Evolutionary conservation across 1,140 invertebrate species (phyloP), one percentile per base, ranked within the genome.

Genomic region (Oncopodura yosiiana): DNA sequence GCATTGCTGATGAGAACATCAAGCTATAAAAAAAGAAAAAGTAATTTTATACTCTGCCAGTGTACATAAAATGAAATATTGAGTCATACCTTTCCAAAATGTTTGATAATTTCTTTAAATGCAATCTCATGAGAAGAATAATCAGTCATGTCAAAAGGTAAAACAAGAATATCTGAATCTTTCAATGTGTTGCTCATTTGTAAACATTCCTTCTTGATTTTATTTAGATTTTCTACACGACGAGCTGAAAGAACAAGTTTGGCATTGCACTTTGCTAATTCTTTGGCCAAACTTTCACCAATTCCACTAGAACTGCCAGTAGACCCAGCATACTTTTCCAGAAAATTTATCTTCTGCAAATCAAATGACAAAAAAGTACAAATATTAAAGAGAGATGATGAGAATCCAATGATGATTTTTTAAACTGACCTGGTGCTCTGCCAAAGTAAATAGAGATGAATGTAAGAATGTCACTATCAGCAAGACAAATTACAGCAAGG

Each of bases 291-390:
- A 57, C 78, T 68, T 72, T 88, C 84, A 12, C 90, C 90, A 63
- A 93, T 91, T 19, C 90, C 89, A 73, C 84, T 87, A 0, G 87
- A 92, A 11, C 87, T 85, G 36, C 90, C 88, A 2, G 85, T 90
- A n/a, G 62, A 94, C 84, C 83, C 88, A 93, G 1, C 89, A 79
- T 4, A 91, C 85, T 72, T 89, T 82, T 0, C 78, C 81, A 56
- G 74, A 71, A 37, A 88, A 56, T 44, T 38, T 50, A 5, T 57
- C 44, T 3, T 19, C 56, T 61, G 19, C n/a, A n/a, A 26, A 32
- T 39, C 16, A 51, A 27, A 44, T 6, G n/a, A 36, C 24, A 37
- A 39, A 45, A 26, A 49, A 21, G 1, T 21, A 44, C 26, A 44
- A 8, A 8, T 24, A 44, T 21, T 21, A 44, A 12, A 32, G 18